These are phyloP conservation scores for Nemotelus nigrinus DNA, from an alignment of 2,888 invertebrate species.

Conservation along the genomic window DNA sequence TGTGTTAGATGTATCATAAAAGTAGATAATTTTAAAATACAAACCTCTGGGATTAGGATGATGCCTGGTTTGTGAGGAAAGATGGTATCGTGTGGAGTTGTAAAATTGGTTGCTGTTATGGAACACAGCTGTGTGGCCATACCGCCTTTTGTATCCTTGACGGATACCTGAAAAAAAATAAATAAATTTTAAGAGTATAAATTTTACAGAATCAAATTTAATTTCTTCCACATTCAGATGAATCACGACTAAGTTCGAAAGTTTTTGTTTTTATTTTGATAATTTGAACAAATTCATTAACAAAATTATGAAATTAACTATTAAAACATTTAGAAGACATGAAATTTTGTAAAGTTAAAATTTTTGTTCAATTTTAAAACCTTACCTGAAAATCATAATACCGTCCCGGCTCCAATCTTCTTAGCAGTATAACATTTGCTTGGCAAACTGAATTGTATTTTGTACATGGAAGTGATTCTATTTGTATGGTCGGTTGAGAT, in stretches of 20 bases:
- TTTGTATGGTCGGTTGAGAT: constrained; percentile 78
- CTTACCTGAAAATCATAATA: constrained; percentile 82
- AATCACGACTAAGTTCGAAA: no score
- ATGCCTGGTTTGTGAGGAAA: constrained; percentile 84
- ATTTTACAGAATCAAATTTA: no score
- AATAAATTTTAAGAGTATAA: neutral
- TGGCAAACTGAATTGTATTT: constrained; percentile 89
- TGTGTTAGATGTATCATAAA: no score
- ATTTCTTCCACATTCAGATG: neutral
- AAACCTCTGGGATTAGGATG: constrained; percentile 80
- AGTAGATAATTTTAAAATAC: constrained; percentile 31
- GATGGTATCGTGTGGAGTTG: constrained; percentile 82
- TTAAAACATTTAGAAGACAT: neutral
- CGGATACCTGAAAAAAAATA: constrained; percentile 72
- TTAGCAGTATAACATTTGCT: constrained; percentile 83
- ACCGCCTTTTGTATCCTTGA: constrained; percentile 81
- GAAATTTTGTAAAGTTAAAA: neutral
- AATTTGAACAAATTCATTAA: no score
- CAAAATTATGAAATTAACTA: constrained; percentile 50
- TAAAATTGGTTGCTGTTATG: constrained; percentile 84
- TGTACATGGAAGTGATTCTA: constrained; percentile 85
- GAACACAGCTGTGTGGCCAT: constrained; percentile 80
- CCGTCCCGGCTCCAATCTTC: constrained; percentile 81
- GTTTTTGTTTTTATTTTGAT: no score
- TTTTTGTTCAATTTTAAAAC: no score